A percentile compares a stretch with the other conserved stretches of the same genome.
These are phyloP conservation scores for Bimastos eiseni DNA, from an alignment of 2,888 invertebrate species.

Conservation along the genomic window DNA sequence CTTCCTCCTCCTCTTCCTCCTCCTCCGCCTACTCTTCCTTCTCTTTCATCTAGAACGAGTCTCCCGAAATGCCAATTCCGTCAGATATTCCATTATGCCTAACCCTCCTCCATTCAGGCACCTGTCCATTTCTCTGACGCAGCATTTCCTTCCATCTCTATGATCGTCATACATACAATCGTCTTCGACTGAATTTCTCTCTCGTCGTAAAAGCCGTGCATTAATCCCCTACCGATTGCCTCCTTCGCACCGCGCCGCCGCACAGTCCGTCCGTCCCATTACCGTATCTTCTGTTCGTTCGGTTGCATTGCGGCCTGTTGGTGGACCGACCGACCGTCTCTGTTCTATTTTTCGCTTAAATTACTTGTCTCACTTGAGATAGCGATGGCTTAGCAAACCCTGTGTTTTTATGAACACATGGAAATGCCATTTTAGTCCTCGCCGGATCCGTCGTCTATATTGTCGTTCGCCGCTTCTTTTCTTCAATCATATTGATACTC, in stretches of 20 bases:
- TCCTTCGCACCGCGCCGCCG: constrained; percentile 5
- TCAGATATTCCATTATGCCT: not conserved
- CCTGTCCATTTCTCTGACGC: not conserved
- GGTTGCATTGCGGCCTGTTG: not conserved
- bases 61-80: not conserved
- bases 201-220: constrained; percentile 13
- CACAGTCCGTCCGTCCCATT: not conserved
- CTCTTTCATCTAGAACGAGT: not conserved
- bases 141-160: not conserved
- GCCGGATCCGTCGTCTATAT: not conserved
- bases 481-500: constrained; percentile 13
- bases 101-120: not conserved
- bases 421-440: constrained; percentile 13
- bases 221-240: constrained; percentile 13
- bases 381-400: not conserved
- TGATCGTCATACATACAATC: not conserved
- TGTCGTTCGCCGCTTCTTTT: not conserved
- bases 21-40: not conserved
- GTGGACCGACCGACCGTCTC: not conserved
- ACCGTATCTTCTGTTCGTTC: not conserved
- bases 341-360: constrained; percentile 13
- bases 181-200: not conserved
- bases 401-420: not conserved
- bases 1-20: not conserved
- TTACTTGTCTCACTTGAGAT: not conserved